Conservation (phyloP, 1,140 invertebrate species). For the Drosophila nannoptera region DNA sequence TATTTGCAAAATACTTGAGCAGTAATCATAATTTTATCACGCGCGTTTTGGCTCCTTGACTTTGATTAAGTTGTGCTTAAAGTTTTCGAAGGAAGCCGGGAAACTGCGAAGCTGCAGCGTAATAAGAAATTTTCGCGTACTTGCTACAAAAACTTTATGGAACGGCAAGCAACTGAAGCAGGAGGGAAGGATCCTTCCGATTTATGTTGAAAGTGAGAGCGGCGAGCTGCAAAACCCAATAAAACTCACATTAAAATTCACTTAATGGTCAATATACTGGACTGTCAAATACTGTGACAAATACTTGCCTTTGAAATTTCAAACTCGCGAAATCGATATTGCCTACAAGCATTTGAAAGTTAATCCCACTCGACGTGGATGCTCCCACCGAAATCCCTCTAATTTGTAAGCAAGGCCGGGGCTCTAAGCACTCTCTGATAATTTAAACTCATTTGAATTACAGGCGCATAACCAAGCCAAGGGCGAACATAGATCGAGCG, state of each 20-base stretch:
- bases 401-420: too few species aligned
- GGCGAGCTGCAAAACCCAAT: conserved; percentile 39
- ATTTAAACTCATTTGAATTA: too few species aligned
- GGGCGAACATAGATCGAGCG: conserved; percentile 7
- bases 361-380: too few species aligned
- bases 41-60: conserved; percentile 52
- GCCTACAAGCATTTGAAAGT: too few species aligned
- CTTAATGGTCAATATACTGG: conserved; percentile 69
- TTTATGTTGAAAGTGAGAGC: neutral
- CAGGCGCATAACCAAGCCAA: conserved; percentile 47
- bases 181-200: neutral
- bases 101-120: conserved; percentile 23
- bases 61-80: conserved; percentile 74
- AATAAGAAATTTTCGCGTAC: conserved; percentile 40
- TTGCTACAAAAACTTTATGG: conserved; percentile 35
- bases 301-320: neutral
- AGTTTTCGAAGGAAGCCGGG: conserved; percentile 43
- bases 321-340: too few species aligned
- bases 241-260: conserved; percentile 63
- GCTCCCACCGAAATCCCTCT: too few species aligned
- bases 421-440: too few species aligned
- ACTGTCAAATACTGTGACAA: conserved; percentile 21
- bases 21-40: conserved; percentile 72
- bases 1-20: conserved; percentile 46
- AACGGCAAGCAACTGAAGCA: conserved; percentile 2